Conservation (phyloP, 2,797 vertebrate species). For the Leptoclinus maculatus region DNA sequence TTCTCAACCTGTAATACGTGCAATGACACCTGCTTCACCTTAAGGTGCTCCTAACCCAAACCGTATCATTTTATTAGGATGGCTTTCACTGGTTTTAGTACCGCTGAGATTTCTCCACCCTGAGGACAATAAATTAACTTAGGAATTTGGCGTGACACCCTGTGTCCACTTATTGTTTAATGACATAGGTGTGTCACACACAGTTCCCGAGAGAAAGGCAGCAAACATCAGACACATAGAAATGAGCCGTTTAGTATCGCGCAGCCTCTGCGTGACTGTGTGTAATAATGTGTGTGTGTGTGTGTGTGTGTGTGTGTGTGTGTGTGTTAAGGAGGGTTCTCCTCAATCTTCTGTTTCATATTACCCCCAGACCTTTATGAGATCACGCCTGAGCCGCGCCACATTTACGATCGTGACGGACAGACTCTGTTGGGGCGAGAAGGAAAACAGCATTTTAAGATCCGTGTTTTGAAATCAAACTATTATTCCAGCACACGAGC, state of each 20-base stretch:
- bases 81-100: slow-evolving; percentile 10
- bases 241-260: slow-evolving; percentile 39
- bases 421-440: slow-evolving; percentile 37
- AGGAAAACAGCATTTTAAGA: slow-evolving; percentile 53
- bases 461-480: slow-evolving; percentile 60
- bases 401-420: slow-evolving; percentile 55
- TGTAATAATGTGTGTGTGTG: slow-evolving; percentile 29
- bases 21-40: slow-evolving; percentile 12
- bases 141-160: not conserved
- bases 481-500: slow-evolving; percentile 46
- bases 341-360: slow-evolving; percentile 57
- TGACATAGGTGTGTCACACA: slow-evolving; percentile 25
- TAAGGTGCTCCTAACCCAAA: slow-evolving; percentile 6
- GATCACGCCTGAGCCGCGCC: slow-evolving; percentile 41
- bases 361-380: slow-evolving; percentile 57
- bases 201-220: slow-evolving; percentile 9
- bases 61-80: slow-evolving; percentile 6
- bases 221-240: slow-evolving; percentile 1
- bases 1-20: slow-evolving; percentile 1
- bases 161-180: slow-evolving; percentile 11
- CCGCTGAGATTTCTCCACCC: slow-evolving; percentile 1
- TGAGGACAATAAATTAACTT: not conserved
- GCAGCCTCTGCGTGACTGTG: not conserved
- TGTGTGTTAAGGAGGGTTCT: slow-evolving; percentile 41
- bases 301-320: not conserved